Evolutionary conservation across 2,113 vertebrate species (phyloP), one percentile per base, ranked within the genome.

Genomic region (Amphiprion percula): DNA sequence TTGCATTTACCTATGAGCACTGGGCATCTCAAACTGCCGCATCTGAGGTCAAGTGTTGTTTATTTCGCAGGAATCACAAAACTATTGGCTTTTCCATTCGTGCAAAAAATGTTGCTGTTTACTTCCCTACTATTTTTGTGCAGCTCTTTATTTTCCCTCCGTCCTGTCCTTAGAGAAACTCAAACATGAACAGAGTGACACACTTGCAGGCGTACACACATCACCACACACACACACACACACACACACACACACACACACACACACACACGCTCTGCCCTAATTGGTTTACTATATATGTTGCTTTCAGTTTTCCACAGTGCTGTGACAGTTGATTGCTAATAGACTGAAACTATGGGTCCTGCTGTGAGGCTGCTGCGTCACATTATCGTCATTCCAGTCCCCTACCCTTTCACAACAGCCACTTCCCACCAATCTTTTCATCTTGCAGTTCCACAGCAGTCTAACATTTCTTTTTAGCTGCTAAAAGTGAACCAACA

Each of bases 1-100:
- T 77, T 90, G 80, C 15, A 87, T 88, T 88, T 88, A 80, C 82
- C 68, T 87, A 69, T 49, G 26, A 59, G 60, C 56, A 17, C n/a
- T 14, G n/a, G 26, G 17, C 47, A 63, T 77, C 53, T 26, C 23
- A 73, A 39, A 59, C 50, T 67, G 19, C 46, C 41, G 55, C 21
- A 70, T 62, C 17, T 67, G 14, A 79, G 21, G 19, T 33, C 15
- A 59, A 24, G 58, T 24, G 9, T 17, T 62, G 44, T 17, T 5
- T 28, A 5, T 71, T 44, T 68, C 44, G 10, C 0, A 72, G 11
- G 6, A 65, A 56, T 58, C 26, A 14, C 28, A 73, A 56, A 10
- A 41, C n/a, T 28, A 14, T n/a, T 28, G 52, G 23, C 52, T 16
- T 67, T 61, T 16, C 30, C 9, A 46, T 30, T 33, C 6, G 2